Evolutionary conservation across 2,113 vertebrate species (phyloP).

Genomic region (Pholis gunnellus): DNA sequence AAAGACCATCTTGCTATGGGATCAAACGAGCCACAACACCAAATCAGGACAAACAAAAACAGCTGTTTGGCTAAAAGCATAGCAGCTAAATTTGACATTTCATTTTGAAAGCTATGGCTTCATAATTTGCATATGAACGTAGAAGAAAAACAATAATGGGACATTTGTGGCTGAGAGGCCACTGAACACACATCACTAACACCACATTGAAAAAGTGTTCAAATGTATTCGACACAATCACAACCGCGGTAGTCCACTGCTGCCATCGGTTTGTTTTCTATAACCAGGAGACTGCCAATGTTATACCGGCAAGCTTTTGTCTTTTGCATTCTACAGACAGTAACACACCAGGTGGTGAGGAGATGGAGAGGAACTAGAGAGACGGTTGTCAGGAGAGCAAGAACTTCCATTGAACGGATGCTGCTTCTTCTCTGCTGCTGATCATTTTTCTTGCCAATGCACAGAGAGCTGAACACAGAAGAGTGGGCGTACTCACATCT

Average conservation of each 20-base stretch:
- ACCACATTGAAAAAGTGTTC: not conserved
- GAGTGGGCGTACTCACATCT: conserved; percentile 61
- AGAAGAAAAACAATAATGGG: not conserved
- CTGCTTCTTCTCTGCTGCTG: conserved; percentile 26
- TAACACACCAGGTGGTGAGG: not conserved
- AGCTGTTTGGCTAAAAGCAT: no score
- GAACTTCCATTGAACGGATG: conserved; percentile 41
- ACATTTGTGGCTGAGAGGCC: not conserved
- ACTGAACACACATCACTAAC: not conserved
- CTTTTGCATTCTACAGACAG: not conserved
- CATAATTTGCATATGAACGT: no score
- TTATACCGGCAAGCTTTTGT: conserved; percentile 9
- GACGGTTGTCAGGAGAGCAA: conserved; percentile 16
- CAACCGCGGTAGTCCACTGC: not conserved
- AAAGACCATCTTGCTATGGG: not conserved
- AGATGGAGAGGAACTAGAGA: conserved; percentile 4
- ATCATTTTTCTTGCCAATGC: conserved; percentile 37
- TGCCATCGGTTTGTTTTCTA: not conserved
- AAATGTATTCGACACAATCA: not conserved
- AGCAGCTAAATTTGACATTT: no score
- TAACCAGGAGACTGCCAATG: not conserved
- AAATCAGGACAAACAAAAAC: not conserved
- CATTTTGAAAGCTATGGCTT: no score
- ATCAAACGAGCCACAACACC: no score
- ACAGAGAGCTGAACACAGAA: conserved; percentile 57